These are phyloP conservation scores for Acestrorhynchus altus DNA, from an alignment of 2,797 vertebrate species.

Conservation along the genomic window DNA sequence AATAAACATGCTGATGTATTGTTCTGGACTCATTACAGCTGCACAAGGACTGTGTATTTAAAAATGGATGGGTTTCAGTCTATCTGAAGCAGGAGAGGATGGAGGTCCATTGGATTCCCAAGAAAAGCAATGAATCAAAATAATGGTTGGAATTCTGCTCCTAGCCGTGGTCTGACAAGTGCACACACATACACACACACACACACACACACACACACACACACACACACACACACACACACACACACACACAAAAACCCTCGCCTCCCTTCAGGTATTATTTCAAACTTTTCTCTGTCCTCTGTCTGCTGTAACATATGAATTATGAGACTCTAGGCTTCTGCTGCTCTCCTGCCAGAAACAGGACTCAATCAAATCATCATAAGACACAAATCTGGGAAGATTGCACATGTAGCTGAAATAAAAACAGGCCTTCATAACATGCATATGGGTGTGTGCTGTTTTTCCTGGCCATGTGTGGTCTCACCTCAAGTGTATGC, in stretches of 20 bases:
- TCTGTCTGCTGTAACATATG: not conserved
- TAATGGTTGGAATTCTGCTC: constrained; percentile 24
- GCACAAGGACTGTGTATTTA: not conserved
- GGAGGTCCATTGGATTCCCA: constrained; percentile 11
- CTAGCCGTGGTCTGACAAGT: not conserved
- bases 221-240: not conserved
- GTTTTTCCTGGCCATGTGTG: constrained; percentile 30
- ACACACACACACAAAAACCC: not conserved
- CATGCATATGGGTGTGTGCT: constrained; percentile 14
- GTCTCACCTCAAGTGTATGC: constrained; percentile 48
- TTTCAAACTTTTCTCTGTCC: not conserved
- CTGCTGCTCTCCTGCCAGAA: constrained; percentile 10
- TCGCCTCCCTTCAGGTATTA: not conserved
- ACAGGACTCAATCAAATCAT: constrained; percentile 9
- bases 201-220: constrained; percentile 13
- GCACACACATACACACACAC: not conserved
- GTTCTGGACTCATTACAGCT: not conserved
- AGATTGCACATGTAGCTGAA: constrained; percentile 17
- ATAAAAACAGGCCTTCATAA: constrained; percentile 26
- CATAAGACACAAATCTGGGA: constrained; percentile 1
- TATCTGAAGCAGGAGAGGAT: not conserved
- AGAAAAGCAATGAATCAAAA: constrained; percentile 37
- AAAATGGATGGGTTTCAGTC: constrained; percentile 5
- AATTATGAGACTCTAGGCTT: not conserved
- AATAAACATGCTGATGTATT: constrained; percentile 4